Base-by-base conservation (phyloP, 92 coral and sea anemone species). In the Pocillopora grandis region DNA sequence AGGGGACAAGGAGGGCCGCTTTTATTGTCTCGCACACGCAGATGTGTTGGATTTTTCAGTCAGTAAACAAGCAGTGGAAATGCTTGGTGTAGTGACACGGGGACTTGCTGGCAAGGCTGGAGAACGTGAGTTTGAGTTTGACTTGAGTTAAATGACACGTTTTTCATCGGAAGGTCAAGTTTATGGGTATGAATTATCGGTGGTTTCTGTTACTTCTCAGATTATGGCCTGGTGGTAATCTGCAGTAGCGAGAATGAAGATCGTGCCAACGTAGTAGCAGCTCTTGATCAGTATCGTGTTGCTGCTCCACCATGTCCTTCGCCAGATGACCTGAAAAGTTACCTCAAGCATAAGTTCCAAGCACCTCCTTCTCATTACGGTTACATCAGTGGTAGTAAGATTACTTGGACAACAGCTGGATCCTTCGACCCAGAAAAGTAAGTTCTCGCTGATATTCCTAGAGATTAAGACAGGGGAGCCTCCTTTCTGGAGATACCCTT, bases 201-300 rank as follows among this genome's bases (percentile, higher is more conserved):
- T 61, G 17, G 15, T 14, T 3, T 12, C 56, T 49, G 7, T 68
- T 16, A 4, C 66, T 66, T n/a, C 81, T 33, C 75, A 93, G 97
- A 87, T 37, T 90, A 67, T 66, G 88, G 91, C 31, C 78, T 94
- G 18, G 91, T 89, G 48, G 5, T 42, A 42, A 42, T 42, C 52
- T 42, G 52, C 52, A 42, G 52, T 42, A 42, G 52, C 8, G 52
- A 94, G 66, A 91, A 94, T 67, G 95, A 92, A 78, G 95, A 86
- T 76, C 90, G 89, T 59, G 91, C 95, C 61, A 84, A 86, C 84
- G 79, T 91, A 23, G 90, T 91, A 12, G 92, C 95, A 27, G 95
- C 95, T 86, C 52, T 42, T 42, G 52, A 42, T 42, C 52, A 42
- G 52, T 42, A 42, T 42, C 52, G 52, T 42, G 52, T 42, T 42